Base-by-base conservation (phyloP, 2,797 vertebrate genomes). In the Gephyroberyx darwinii region DNA sequence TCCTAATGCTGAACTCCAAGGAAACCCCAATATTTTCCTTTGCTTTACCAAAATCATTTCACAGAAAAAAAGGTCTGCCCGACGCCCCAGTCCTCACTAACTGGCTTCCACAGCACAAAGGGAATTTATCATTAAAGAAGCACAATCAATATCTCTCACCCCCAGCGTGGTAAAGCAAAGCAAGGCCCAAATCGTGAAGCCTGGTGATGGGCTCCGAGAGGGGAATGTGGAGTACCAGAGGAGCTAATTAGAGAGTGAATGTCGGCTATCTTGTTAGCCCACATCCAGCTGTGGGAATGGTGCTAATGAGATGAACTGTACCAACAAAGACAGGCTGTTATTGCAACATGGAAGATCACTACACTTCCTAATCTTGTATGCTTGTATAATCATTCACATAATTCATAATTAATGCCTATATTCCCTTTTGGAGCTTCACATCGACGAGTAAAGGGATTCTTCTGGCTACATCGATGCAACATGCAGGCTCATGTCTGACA, bases 51-150 rank as follows among this genome's bases (percentile, higher is more conserved):
- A 88, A 82, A 63, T 58, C 74, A 65, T 77, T 61, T 86, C 71
- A 71, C 57, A 41, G 47, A 12, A 74, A 80, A 82, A 81, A 84
- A 81, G 72, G 65, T 71, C 84, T 69, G 57, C 62, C 59, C 74
- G 33, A 71, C 73, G 5, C 78, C 74, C 60, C 78, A 84, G 69
- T 76, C 84, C 79, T 73, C 57, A 63, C 83, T 89, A 81, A 80
- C 86, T 77, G 84, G 83, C 83, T 87, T 88, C 81, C 30, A 35
- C 51, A 72, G 82, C 89, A 89, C 90, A 91, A 93, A 93, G 90
- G 88, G 91, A 93, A 94, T 94, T 85, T 90, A 92, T 93, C 88
- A 94, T 91, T 87, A 91, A 90, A 93, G 90, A 88, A 78, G 72
- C 69, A 81, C 86, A 84, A 93, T 94, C 91, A 87, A 92, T 93